Evolutionary conservation across 2,797 vertebrate species (phyloP).

Genomic region (Cercopithecus neglectus): DNA sequence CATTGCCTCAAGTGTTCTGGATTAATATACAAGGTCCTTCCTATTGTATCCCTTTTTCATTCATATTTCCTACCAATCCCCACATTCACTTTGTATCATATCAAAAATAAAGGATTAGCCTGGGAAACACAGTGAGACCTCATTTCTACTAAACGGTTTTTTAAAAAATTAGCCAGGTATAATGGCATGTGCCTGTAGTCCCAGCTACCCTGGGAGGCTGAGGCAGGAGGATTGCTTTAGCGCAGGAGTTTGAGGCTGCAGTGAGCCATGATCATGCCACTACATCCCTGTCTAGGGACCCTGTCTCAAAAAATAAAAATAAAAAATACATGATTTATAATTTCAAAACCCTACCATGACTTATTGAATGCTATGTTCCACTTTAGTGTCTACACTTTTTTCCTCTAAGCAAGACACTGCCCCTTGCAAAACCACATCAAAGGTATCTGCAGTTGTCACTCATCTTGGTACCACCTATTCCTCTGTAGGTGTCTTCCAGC

Average conservation of each 20-base stretch:
- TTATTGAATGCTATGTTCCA: not conserved
- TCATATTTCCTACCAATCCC: not conserved
- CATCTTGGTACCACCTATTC: slow-evolving; percentile 92
- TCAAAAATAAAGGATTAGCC: not conserved
- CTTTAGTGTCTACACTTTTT: not conserved
- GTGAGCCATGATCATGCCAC: too few species aligned
- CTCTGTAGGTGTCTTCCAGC: slow-evolving; percentile 92
- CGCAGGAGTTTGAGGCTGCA: too few species aligned
- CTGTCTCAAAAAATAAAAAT: too few species aligned
- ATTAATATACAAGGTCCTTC: not conserved
- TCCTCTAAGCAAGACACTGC: not conserved
- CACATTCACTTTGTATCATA: not conserved
- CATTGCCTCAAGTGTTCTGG: not conserved
- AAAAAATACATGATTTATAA: not conserved
- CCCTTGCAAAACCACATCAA: slow-evolving; percentile 88
- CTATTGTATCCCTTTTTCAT: not conserved
- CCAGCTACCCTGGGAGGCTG: too few species aligned
- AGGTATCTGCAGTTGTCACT: slow-evolving; percentile 92
- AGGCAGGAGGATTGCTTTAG: too few species aligned
- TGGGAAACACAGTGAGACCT: too few species aligned
- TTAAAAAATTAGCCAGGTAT: too few species aligned
- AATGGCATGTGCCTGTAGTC: too few species aligned
- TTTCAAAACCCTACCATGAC: not conserved
- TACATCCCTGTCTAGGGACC: too few species aligned
- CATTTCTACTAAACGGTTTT: too few species aligned